A percentile compares a stretch with the other conserved stretches of the same genome.
phyloP scores from a whole-genome alignment of 2,888 invertebrate species.

The Tenthredo notha region DNA sequence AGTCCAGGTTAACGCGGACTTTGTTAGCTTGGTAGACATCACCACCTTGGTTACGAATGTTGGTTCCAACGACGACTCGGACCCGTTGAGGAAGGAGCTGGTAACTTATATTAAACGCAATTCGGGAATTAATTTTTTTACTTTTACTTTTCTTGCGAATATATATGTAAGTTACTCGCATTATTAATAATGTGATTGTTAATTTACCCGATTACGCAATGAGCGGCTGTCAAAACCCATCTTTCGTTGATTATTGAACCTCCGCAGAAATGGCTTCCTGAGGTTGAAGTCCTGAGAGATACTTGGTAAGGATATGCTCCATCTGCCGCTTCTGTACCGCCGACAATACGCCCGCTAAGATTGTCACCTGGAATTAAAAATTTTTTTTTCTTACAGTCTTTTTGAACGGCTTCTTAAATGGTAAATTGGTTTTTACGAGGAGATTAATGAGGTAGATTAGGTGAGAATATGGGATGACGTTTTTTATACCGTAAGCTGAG shows the following conservation, averaged over 20 bases:
- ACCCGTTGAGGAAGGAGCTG: neutral
- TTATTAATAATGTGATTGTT: neutral
- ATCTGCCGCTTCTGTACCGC: conserved; percentile 59
- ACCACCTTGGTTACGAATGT: conserved; percentile 13
- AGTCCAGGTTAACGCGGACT: neutral
- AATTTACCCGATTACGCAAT: conserved; percentile 24
- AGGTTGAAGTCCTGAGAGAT: conserved; percentile 56
- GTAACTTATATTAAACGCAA: neutral
- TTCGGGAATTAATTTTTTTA: neutral
- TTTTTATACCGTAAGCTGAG: conserved; percentile 16
- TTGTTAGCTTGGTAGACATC: neutral
- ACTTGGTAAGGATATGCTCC: conserved; percentile 61
- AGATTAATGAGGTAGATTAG: neutral
- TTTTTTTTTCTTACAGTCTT: neutral
- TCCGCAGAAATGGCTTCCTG: conserved; percentile 61
- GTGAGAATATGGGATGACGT: neutral
- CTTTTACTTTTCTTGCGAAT: neutral
- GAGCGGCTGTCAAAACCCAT: conserved; percentile 61
- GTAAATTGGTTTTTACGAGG: neutral
- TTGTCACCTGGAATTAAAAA: neutral
- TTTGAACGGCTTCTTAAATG: neutral
- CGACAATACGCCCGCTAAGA: conserved; percentile 56
- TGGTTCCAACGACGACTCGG: conserved; percentile 34
- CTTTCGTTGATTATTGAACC: conserved; percentile 60
- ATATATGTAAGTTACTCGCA: neutral